Conservation (phyloP, 2,113 vertebrate genomes). For the Corythoichthys haematopterus region DNA sequence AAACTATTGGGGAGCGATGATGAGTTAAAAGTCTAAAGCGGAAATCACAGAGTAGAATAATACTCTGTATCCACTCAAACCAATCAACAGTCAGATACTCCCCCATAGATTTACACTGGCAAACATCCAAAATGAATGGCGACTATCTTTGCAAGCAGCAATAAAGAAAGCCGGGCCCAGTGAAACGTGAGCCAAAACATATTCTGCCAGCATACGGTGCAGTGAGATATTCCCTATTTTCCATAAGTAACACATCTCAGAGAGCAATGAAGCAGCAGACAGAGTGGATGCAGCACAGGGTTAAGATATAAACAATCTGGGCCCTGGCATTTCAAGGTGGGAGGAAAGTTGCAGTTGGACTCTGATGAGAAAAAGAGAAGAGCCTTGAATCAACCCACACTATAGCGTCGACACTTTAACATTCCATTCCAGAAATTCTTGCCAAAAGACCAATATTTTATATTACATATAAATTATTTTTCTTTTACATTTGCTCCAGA, state of each 20-base stretch:
- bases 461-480: constrained; percentile 34
- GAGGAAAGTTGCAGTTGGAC: constrained; percentile 48
- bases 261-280: constrained; percentile 54
- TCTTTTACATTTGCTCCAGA: constrained; percentile 54
- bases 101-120: constrained; percentile 56
- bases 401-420: constrained; percentile 24
- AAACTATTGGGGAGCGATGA: constrained; percentile 31
- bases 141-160: constrained; percentile 61
- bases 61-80: constrained; percentile 56
- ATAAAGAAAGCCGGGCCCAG: constrained; percentile 54
- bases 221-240: constrained; percentile 69
- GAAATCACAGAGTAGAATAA: constrained; percentile 48
- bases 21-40: constrained; percentile 34
- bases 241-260: constrained; percentile 63
- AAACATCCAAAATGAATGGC: constrained; percentile 54
- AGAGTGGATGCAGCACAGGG: constrained; percentile 41
- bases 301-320: constrained; percentile 60
- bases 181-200: constrained; percentile 62
- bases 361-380: constrained; percentile 7
- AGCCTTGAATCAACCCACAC: constrained; percentile 22
- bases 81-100: constrained; percentile 55
- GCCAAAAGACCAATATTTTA: constrained; percentile 30
- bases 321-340: constrained; percentile 41
- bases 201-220: constrained; percentile 54
- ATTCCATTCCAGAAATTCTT: constrained; percentile 31